Evolutionary conservation across 30 jellyfish, hydroid and myxozoan species (phyloP), one percentile per base, ranked within the genome.

Genomic region (Calvadosia cruxmelitensis): DNA sequence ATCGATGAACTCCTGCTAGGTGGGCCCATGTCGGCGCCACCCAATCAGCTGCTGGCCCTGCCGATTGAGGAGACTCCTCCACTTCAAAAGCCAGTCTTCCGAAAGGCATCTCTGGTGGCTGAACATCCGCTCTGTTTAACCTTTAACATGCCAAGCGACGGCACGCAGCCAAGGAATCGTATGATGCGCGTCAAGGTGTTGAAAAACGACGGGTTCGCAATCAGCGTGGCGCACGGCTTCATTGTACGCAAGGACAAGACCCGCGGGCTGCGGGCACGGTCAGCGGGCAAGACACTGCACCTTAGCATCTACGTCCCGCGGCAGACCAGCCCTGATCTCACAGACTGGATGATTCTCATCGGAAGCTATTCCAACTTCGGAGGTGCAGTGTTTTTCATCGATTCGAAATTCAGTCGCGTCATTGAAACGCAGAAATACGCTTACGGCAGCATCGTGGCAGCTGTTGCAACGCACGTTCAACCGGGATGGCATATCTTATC

Each of bases 361-460:
- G 96, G 96, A 24, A 79, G 93, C n/a, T 87, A 87, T 75, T 87
- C 96, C 34, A 87, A 87, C 73, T 68, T 87, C 27, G 96, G 96
- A 3, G 96, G 96, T 20, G 96, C 96, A 2, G 92, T 87, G 3
- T 87, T 87, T 77, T 87, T 87, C 53, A 30, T 87, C 27, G 85
- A 87, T 49, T 84, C 83, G 7, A 87, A 72, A 20, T 72, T 76
- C 34, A 87, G 96, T 71, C 94, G 96, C 3, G 86, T 87, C 16
- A 87, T 87, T 2, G 96, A 87, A 63, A 87, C 96, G 0, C 94
- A 87, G 64, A 87, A 87, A 71, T 87, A 87, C 62, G 94, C 96
- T 1, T 87, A 87, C 68, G 96, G 96, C 0, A 87, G 96, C 49
- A 87, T 87, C n/a, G 94, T 87, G 20, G 96, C 96, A 0, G 96